A percentile compares a stretch with the other conserved stretches of the same genome.
These are phyloP conservation scores for pig (Sus scrofa) DNA, from an alignment of 2,113 vertebrate genomes.

Conservation along the genomic window DNA sequence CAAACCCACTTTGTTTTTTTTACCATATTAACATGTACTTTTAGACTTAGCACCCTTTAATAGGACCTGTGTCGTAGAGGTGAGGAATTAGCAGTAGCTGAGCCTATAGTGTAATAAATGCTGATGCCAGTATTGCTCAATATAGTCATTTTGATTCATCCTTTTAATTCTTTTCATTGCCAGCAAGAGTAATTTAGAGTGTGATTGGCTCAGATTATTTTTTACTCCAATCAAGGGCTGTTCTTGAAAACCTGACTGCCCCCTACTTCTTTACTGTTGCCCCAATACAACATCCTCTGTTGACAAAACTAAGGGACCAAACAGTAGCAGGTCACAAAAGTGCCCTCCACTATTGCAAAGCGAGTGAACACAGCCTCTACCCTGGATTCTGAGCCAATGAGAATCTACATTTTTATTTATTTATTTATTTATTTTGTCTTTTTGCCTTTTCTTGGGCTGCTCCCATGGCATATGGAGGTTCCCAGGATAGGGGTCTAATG, in stretches of 20 bases:
- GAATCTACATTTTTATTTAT: neutral
- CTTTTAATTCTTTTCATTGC: neutral
- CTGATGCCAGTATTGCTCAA: neutral
- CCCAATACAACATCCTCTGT: neutral
- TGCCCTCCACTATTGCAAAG: neutral
- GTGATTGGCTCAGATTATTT: neutral
- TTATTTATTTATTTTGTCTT: too few species aligned
- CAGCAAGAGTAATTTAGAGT: neutral
- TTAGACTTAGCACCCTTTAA: neutral
- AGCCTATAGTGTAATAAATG: neutral
- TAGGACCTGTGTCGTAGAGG: conserved; percentile 20
- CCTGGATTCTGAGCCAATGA: neutral
- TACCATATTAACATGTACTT: neutral
- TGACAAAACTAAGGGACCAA: conserved; percentile 7
- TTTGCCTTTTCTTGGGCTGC: too few species aligned
- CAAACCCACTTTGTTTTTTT: neutral
- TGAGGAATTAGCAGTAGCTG: neutral
- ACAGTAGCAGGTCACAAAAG: neutral
- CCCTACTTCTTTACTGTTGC: neutral
- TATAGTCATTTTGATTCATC: conserved; percentile 7
- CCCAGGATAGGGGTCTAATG: too few species aligned
- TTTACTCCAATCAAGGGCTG: neutral
- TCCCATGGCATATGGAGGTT: too few species aligned
- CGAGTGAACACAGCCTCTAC: neutral
- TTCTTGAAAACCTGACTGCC: conserved; percentile 36